Evolutionary conservation across 2,797 vertebrate species (phyloP), one percentile per base, ranked within the genome.

Genomic region (Lutjanus campechanus): DNA sequence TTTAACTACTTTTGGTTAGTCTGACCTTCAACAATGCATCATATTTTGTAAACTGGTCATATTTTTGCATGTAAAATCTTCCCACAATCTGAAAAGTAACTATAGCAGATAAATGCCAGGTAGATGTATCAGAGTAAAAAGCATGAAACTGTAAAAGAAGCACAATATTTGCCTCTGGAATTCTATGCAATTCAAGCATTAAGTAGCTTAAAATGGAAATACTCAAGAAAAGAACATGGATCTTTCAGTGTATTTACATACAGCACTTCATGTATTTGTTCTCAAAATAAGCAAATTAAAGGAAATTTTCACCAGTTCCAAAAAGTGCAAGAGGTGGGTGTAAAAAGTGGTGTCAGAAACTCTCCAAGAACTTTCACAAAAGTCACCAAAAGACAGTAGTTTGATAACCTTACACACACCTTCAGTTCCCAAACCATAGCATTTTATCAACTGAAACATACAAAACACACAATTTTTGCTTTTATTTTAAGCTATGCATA

Each of bases 401-500:
- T 40, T 1, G 29, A 70, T 36, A 59, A 59, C 15, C 8, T 11
- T 69, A 2, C 8, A 41, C 17, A 61, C 43, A 75, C 1, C 36
- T 6, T 49, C 8, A 53, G 36, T 56, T 67, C 13, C 13, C 29
- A 67, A 20, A 76, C 56, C n/a, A 66, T 63, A 8, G 49, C 46
- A 59, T 59, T 47, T 56, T 51, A 56, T 58, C 12, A 80, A 85
- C 13, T 66, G 9, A 74, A 69, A 77, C 46, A 76, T 55, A 82
- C 69, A 74, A 73, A 86, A 67, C 29, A 62, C 69, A 63, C 13
- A 25, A 20, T 73, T 69, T 60, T 5, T 47, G 5, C 75, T 67
- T 90, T 89, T 81, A 88, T 89, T 90, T 86, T 46, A 77, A 87
- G 64, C 69, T 73, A 64, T 82, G 70, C 75, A 82, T 43, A 67